Conservation (phyloP, 2,797 vertebrate species). For the Buceros bicornis region DNA sequence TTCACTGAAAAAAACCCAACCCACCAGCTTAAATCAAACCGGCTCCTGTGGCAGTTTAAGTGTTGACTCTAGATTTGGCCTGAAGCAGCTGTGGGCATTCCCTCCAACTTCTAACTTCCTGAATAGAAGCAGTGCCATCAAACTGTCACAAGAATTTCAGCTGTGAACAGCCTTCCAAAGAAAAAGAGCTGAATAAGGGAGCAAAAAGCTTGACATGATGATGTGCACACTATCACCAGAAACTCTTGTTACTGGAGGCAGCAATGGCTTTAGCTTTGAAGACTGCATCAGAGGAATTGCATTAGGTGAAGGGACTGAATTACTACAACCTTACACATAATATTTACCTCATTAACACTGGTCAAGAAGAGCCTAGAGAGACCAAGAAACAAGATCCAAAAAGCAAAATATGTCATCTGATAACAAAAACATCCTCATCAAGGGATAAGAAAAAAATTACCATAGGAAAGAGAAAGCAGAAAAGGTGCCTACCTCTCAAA, state of each 20-base stretch:
- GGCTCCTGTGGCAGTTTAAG: not conserved
- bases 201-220: not conserved
- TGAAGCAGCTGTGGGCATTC: not conserved
- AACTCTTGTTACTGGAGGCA: not conserved
- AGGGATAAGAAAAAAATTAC: not conserved
- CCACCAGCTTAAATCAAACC: not conserved
- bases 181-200: not conserved
- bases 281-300: not conserved
- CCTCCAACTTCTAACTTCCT: not conserved
- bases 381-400: not conserved
- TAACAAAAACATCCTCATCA: not conserved
- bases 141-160: not conserved
- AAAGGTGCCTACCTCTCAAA: not conserved
- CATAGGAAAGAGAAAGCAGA: not conserved
- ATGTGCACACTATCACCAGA: not conserved
- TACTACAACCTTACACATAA: not conserved
- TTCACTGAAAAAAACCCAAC: not conserved
- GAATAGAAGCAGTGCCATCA: not conserved
- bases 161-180: not conserved
- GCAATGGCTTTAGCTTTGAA: not conserved
- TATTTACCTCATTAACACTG: not conserved
- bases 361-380: not conserved
- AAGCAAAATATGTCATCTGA: not conserved
- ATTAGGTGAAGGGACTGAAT: not conserved
- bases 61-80: not conserved